Evolutionary conservation across 2,797 vertebrate species (phyloP).

Genomic region (Sebastes trivittatus): DNA sequence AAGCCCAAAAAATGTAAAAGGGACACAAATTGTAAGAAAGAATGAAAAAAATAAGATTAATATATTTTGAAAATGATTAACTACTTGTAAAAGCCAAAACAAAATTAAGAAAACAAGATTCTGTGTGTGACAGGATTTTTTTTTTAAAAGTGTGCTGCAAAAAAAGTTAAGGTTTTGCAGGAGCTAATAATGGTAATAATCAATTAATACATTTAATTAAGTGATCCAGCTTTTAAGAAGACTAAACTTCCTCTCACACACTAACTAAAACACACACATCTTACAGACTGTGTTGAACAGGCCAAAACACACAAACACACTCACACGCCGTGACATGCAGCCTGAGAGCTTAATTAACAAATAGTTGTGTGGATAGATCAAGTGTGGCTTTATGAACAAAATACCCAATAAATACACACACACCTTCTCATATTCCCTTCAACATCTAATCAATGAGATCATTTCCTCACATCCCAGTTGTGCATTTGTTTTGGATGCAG

Average conservation of each 20-base stretch:
- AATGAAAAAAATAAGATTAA: too few species aligned
- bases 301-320: neutral
- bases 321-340: neutral
- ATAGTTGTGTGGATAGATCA: constrained; percentile 13
- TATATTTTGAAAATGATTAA: too few species aligned
- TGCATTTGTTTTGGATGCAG: constrained; percentile 61
- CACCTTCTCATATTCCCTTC: neutral
- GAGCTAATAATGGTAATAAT: neutral
- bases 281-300: neutral
- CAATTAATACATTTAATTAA: neutral
- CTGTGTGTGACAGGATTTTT: neutral
- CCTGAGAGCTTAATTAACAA: constrained; percentile 9
- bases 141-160: neutral
- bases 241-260: neutral
- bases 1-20: too few species aligned
- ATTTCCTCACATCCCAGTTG: constrained; percentile 21
- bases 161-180: neutral
- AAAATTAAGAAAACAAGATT: too few species aligned
- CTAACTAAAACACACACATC: neutral
- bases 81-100: too few species aligned
- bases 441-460: constrained; percentile 7
- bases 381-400: constrained; percentile 6
- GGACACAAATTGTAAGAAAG: too few species aligned
- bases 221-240: neutral
- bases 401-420: constrained; percentile 23